These are phyloP conservation scores for Menidia beryllina DNA, from an alignment of 2,113 vertebrate species.

Conservation along the genomic window DNA sequence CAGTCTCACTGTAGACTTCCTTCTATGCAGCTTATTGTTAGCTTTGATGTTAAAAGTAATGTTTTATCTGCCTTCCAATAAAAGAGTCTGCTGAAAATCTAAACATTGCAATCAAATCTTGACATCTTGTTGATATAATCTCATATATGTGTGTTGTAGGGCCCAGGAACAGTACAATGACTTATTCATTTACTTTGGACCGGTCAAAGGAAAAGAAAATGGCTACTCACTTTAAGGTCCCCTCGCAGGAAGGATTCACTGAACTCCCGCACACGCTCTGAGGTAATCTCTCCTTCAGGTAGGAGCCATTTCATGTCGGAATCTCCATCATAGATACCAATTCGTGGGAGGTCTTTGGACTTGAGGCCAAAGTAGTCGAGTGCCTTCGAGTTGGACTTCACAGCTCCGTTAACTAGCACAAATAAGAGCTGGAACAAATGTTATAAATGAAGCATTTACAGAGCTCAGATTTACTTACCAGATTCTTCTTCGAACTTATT, in stretches of 20 bases:
- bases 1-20: no score
- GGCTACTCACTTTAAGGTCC: constrained; percentile 77
- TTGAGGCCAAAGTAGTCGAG: constrained; percentile 88
- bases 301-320: constrained; percentile 86
- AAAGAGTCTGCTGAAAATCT: no score
- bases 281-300: constrained; percentile 77
- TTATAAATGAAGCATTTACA: constrained; percentile 1
- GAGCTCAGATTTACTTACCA: not conserved
- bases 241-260: constrained; percentile 85
- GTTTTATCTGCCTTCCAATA: no score
- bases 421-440: constrained; percentile 88
- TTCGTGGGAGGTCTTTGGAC: constrained; percentile 86
- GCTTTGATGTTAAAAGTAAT: no score
- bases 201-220: no score
- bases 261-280: constrained; percentile 82
- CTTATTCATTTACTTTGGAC: no score
- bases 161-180: no score
- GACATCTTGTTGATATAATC: no score
- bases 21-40: no score
- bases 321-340: constrained; percentile 85
- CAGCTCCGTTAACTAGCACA: constrained; percentile 85
- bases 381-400: constrained; percentile 80
- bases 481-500: not conserved
- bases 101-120: no score
- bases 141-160: no score